Base-by-base conservation (phyloP, 1,140 invertebrate genomes). In the Brachionus angularis region DNA sequence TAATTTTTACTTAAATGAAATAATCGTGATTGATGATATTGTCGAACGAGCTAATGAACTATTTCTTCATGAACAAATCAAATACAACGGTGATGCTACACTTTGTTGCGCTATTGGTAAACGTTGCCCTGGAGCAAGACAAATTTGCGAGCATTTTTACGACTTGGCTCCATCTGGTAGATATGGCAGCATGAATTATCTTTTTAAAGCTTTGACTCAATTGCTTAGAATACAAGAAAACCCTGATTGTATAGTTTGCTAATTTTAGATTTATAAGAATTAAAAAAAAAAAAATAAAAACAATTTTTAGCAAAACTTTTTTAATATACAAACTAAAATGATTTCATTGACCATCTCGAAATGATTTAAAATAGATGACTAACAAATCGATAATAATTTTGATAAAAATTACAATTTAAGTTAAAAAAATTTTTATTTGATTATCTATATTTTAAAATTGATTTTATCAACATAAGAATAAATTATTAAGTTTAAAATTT, bases 151-250 rank as follows among this genome's bases (percentile, higher is more conserved):
- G 81, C 91, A 96, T 82, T 91, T 98, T 77, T 98, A 97, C 80
- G 96, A 98, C 80, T 91, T 89, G 79, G 95, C 96, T 18, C 96
- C 96, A 4, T 96, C 92, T 79, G 96, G 96, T 44, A 88, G 88
- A 77, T 97, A 87, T 81, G 96, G 96, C 67, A 97, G 95, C 16
- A 96, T 97, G 91, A 95, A 93, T 0, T 98, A 98, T 76, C 86
- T 98, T 75, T 90, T 92, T 29, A 86, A 91, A 76, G 90, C 93
- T 46, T 86, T 47, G 21, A 67, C 47, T n/a, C 42, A 67, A 23
- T 27, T 67, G 21, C 33, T 67, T 10, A 46, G 62, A 46, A 50
- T 67, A 4, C 62, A 67, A 46, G 62, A 67, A 23, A 67, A 50
- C 36, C 47, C 62, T 16, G 62, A 67, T 50, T 67, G 62, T 47